Percentiles rank a stretch among this genome's conserved stretches.
Evolutionary conservation across 2,888 invertebrate species (phyloP).

Genomic region (Lucinisca nassula): DNA sequence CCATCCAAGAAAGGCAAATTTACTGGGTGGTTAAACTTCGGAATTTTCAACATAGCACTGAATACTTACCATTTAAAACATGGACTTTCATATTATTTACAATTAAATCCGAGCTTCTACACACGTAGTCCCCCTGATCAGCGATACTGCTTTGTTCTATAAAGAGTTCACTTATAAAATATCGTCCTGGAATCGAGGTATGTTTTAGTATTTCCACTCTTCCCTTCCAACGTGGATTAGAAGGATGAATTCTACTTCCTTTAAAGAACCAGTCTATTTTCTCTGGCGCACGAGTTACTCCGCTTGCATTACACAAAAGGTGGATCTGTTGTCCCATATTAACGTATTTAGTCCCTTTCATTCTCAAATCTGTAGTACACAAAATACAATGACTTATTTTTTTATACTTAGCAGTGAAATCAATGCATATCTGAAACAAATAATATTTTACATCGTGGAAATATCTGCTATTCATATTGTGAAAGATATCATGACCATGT

Average conservation of each 20-base stretch:
- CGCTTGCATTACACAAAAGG: slow-evolving; percentile 81
- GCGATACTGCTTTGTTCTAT: slow-evolving; percentile 60
- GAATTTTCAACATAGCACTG: neutral
- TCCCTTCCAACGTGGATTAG: slow-evolving; percentile 63
- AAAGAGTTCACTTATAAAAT: slow-evolving; percentile 71
- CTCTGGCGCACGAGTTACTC: slow-evolving; percentile 76
- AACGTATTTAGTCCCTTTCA: slow-evolving; percentile 78
- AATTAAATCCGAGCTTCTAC: slow-evolving; percentile 72
- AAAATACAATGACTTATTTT: neutral
- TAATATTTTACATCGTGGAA: too few species aligned
- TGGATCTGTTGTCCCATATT: slow-evolving; percentile 74
- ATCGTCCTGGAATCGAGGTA: slow-evolving; percentile 60
- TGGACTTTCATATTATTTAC: slow-evolving; percentile 72
- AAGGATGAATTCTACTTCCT: slow-evolving; percentile 71
- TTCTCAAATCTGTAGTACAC: slow-evolving; percentile 73
- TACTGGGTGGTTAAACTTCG: too few species aligned
- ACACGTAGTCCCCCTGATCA: slow-evolving; percentile 72
- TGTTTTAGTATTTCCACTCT: slow-evolving; percentile 62
- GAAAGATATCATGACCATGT: too few species aligned
- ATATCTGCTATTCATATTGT: too few species aligned
- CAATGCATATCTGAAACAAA: too few species aligned
- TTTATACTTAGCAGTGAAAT: too few species aligned
- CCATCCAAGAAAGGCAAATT: too few species aligned
- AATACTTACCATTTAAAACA: slow-evolving; percentile 73
- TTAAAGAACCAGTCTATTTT: slow-evolving; percentile 81